Evolutionary conservation across 2,113 vertebrate genomes (phyloP), one percentile per base, ranked within the genome.

Genomic region (Mystacornis crossleyi): DNA sequence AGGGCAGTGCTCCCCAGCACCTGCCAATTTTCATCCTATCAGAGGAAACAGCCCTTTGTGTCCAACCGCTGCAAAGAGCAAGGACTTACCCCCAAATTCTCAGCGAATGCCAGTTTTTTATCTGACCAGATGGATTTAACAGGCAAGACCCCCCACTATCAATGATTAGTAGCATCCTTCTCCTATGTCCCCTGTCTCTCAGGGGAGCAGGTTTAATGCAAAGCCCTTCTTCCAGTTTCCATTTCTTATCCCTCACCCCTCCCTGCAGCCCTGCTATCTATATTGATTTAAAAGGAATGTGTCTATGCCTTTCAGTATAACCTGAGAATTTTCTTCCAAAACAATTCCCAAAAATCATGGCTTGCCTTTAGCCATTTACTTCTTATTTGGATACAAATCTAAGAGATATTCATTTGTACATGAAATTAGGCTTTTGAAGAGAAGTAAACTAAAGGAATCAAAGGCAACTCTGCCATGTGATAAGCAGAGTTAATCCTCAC

Each of bases 271-370:
- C 73, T 71, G 28, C 62, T 25, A 21, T 21, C 34, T 9, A 5
- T 34, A 20, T 43, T 42, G n/a, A 62, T 48, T 8, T 40, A 81
- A 48, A 19, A 61, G 12, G 14, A 57, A 19, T 13, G 3, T 25
- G 67, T 21, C 28, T 17, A 0, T 8, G 12, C 24, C 72, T 69
- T 77, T 13, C 72, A 77, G 17, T 5, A 55, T 18, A 71, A 29
- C 7, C 25, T 38, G 48, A 45, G 14, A 25, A 33, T 19, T 40
- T 38, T 40, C 57, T 75, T 79, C 21, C 12, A 47, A 61, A 86
- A 40, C 5, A 54, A 40, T 0, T 2, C 12, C 14, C 24, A 2
- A 23, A 42, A 21, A 12, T 14, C 12, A 18, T 33, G 14, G 16
- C 18, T 81, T 62, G 18, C 28, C 74, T 87, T 31, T 24, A 36